Conservation (phyloP, 2,888 invertebrate species). For the Drosophila sordidapex region DNA sequence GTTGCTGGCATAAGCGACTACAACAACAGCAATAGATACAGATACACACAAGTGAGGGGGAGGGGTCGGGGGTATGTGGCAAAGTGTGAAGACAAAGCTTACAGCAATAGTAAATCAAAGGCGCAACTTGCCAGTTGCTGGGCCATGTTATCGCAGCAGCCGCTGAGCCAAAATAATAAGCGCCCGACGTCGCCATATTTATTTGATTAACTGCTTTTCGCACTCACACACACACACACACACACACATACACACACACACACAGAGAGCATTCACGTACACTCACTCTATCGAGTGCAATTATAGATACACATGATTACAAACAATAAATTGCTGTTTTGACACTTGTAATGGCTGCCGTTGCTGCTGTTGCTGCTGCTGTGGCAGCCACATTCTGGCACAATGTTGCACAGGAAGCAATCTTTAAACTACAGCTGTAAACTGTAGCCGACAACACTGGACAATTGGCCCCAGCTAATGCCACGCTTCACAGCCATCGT, state of each 20-base stretch:
- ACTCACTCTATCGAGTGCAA: conserved; percentile 48
- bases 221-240: conserved; percentile 29
- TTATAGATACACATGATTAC: conserved; percentile 79
- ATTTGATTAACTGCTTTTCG: conserved; percentile 80
- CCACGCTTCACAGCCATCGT: conserved; percentile 26
- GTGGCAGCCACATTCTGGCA: conserved; percentile 57
- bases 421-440: conserved; percentile 67
- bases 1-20: conserved; percentile 41
- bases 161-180: conserved; percentile 76
- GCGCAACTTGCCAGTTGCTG: conserved; percentile 35
- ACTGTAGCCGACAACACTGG: conserved; percentile 52
- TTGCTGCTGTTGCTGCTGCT: conserved; percentile 35
- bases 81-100: conserved; percentile 58
- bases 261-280: conserved; percentile 18
- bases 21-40: conserved; percentile 26
- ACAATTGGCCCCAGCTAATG: conserved; percentile 66
- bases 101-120: conserved; percentile 71
- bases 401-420: conserved; percentile 70
- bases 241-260: background rate
- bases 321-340: conserved; percentile 80
- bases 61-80: background rate
- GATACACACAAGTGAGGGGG: conserved; percentile 16
- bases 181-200: conserved; percentile 77
- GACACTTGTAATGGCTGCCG: conserved; percentile 79
- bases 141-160: conserved; percentile 76